phyloP scores from a whole-genome alignment of 2,888 invertebrate species.

The Lagria hirta region DNA sequence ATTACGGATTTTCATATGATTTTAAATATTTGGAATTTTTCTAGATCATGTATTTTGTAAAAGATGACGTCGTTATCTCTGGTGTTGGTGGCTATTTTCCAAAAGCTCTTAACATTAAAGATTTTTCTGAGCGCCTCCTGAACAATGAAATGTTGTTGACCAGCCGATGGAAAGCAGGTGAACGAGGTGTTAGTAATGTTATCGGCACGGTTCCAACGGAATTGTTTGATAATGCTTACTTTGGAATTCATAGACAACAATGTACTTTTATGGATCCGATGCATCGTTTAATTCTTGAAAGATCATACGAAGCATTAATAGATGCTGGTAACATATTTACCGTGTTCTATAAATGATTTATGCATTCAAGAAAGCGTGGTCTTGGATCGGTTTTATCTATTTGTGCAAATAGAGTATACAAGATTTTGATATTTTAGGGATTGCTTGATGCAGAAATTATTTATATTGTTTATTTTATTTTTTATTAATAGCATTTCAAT shows the following conservation, averaged over 20 bases:
- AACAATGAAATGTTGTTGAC: slow-evolving; percentile 45
- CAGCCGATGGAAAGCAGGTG: slow-evolving; percentile 48
- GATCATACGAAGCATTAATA: slow-evolving; percentile 54
- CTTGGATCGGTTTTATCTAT: too few species aligned
- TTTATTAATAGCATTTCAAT: too few species aligned
- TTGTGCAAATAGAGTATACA: too few species aligned
- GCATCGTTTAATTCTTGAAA: slow-evolving; percentile 53
- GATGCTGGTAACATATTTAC: slow-evolving; percentile 54
- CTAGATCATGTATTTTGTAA: slow-evolving; percentile 31
- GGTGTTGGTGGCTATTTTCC: slow-evolving; percentile 61
- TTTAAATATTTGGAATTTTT: background rate
- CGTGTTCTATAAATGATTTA: too few species aligned
- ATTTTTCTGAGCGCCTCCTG: slow-evolving; percentile 60
- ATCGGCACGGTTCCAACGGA: slow-evolving; percentile 49
- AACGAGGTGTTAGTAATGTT: slow-evolving; percentile 47
- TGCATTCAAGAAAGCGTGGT: too few species aligned
- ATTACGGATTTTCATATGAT: too few species aligned
- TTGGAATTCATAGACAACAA: slow-evolving; percentile 56
- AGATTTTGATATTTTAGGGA: too few species aligned
- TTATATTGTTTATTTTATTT: too few species aligned
- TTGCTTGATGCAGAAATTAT: too few species aligned
- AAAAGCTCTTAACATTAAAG: slow-evolving; percentile 60
- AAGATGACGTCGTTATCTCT: slow-evolving; percentile 53
- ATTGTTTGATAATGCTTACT: slow-evolving; percentile 54
- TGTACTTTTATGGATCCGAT: slow-evolving; percentile 55